Evolutionary conservation across 2,113 vertebrate genomes (phyloP), one percentile per base, ranked within the genome.

Genomic region (Mesoclemmys tuberculata): DNA sequence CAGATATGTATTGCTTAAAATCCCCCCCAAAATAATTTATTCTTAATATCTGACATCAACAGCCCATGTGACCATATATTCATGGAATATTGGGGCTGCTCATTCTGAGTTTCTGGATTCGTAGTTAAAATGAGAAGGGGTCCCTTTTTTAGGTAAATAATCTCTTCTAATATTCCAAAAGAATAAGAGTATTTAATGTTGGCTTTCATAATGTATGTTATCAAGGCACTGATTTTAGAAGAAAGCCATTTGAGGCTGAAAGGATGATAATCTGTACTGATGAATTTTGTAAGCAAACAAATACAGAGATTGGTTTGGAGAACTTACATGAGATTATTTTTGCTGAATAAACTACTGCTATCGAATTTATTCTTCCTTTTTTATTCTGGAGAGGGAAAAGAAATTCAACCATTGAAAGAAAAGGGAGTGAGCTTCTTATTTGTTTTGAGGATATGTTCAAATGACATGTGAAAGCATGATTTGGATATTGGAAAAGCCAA

Each of bases 231-330:
- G 56, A 80, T 52, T 64, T 75, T 80, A 49, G 54, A 16, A 51
- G 29, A 83, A 89, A 71, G 27, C 85, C 94, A 87, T 7, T 49
- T 92, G 48, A 89, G 52, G 44, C 29, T 27, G 90, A 96, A 91
- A 48, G 95, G 2, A 48, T 96, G 77, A 87, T 93, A 93, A 93
- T 94, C 90, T 16, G 77, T 88, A 51, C 77, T 5, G 27, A 16
- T 26, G 51, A 84, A 90, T 92, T 83, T 26, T 83, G 80, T 58
- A 64, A 87, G 52, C 71, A 94, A 91, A 82, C 78, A 75, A 93
- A 88, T 89, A 27, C 13, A 82, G 81, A 51, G 16, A 83, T 49
- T 85, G 0, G 82, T 49, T 91, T 92, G 80, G 27, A 56, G 77
- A 31, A 92, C 19, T 84, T 85, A 55, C 61, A 56, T 0, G 48